A percentile compares a stretch with the other conserved stretches of the same genome.
These are phyloP conservation scores for Hippasteria phrygiana DNA, from an alignment of 53 echinoderm and acorn worm genomes.

Conservation along the genomic window DNA sequence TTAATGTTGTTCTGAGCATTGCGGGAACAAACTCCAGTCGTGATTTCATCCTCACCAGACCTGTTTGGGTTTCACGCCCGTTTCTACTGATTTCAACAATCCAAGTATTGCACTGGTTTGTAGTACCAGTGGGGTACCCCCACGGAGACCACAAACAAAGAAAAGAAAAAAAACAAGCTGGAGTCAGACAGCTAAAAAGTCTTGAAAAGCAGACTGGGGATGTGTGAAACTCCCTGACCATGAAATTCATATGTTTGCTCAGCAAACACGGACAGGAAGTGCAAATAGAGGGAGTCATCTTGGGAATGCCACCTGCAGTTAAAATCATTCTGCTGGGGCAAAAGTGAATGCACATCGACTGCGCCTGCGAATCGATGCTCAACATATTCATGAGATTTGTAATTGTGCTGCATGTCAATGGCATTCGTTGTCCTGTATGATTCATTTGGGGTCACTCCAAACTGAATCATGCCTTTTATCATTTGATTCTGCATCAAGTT, in stretches of 20 bases:
- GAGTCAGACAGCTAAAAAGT: background rate
- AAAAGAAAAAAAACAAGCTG: background rate
- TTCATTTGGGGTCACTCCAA: background rate
- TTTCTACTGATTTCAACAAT: slow-evolving; percentile 25
- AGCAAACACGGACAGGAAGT: slow-evolving; percentile 52
- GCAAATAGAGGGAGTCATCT: slow-evolving; percentile 28
- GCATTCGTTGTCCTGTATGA: background rate
- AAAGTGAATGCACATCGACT: background rate
- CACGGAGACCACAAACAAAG: slow-evolving; percentile 22
- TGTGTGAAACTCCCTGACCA: slow-evolving; percentile 64
- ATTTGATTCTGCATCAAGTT: too few species aligned
- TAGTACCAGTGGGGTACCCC: slow-evolving; percentile 13
- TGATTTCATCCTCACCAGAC: slow-evolving; percentile 18
- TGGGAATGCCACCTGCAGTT: background rate
- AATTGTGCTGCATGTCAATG: too few species aligned
- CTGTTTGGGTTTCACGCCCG: slow-evolving; percentile 47
- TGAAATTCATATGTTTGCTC: slow-evolving; percentile 71
- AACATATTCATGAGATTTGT: background rate
- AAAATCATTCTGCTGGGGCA: background rate
- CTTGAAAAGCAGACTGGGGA: slow-evolving; percentile 6
- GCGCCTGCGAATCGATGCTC: background rate
- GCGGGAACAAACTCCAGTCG: background rate
- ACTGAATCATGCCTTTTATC: background rate
- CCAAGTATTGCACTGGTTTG: background rate
- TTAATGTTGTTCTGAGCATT: background rate